Conservation (phyloP, 2,797 vertebrate genomes). For the Pelobates cultripes region DNA sequence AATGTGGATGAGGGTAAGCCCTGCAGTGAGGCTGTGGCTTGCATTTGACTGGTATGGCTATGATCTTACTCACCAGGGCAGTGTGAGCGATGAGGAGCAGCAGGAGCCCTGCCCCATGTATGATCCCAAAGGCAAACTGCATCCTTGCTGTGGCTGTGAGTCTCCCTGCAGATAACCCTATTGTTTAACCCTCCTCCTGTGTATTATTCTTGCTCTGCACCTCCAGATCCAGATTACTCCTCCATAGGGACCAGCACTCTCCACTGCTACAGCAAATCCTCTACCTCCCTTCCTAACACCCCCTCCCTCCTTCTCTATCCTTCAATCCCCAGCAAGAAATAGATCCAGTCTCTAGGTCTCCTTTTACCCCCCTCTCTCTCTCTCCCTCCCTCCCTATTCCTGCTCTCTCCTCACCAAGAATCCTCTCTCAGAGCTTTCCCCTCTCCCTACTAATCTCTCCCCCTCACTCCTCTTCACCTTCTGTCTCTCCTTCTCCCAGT, state of each 20-base stretch:
- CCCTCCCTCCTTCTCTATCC: background rate
- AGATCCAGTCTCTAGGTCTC: background rate
- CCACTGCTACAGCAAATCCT: conserved; percentile 27
- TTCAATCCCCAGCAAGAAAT: conserved; percentile 18
- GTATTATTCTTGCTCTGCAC: background rate
- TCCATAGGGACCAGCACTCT: conserved; percentile 42
- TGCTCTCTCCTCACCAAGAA: background rate
- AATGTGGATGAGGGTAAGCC: background rate
- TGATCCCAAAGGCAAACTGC: conserved; percentile 49
- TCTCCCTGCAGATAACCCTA: conserved; percentile 13
- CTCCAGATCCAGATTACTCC: conserved; percentile 32
- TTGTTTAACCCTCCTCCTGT: conserved; percentile 11
- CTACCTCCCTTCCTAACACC: background rate
- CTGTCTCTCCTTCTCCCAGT: background rate
- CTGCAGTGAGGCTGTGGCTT: background rate
- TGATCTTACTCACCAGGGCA: conserved; percentile 49
- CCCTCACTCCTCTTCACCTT: conserved; percentile 18
- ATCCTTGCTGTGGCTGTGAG: conserved; percentile 31
- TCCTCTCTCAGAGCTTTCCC: background rate
- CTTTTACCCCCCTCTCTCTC: background rate
- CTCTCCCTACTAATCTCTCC: background rate
- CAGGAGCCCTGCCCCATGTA: conserved; percentile 50
- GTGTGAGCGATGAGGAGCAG: conserved; percentile 49
- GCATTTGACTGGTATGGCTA: background rate
- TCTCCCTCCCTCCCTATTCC: background rate